A percentile compares a stretch with the other conserved stretches of the same genome.
Evolutionary conservation across 2,113 vertebrate species (phyloP).

Genomic region (Axis porcinus): DNA sequence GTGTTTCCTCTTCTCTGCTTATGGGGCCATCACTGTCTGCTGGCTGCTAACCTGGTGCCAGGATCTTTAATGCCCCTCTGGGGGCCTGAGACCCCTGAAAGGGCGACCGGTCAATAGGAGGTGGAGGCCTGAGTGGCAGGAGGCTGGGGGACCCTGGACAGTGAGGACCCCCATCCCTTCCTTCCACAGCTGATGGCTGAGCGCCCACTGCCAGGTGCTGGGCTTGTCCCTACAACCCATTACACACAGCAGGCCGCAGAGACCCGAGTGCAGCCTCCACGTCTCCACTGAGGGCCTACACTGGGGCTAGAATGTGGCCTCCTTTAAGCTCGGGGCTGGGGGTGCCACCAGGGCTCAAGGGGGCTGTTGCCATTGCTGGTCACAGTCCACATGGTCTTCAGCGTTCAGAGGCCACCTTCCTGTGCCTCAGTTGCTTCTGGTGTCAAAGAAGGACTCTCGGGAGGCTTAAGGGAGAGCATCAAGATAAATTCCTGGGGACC

Average conservation of each 20-base stretch:
- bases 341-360: neutral
- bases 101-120: neutral
- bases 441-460: neutral
- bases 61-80: neutral
- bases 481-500: neutral
- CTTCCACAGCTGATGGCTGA: neutral
- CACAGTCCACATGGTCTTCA: neutral
- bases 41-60: rapidly evolving
- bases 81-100: neutral
- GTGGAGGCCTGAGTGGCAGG: neutral
- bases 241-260: neutral
- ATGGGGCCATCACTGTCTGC: neutral
- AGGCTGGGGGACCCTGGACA: too few relatives aligned
- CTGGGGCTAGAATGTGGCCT: neutral
- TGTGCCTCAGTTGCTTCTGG: neutral
- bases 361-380: neutral
- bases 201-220: neutral
- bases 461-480: neutral
- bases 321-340: neutral
- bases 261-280: neutral
- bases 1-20: neutral
- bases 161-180: too few relatives aligned
- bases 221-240: neutral
- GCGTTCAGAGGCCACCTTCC: neutral
- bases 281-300: neutral